A percentile compares a stretch with the other conserved stretches of the same genome.
These are phyloP conservation scores for Oreochromis aureus DNA, from an alignment of 2,113 vertebrate genomes.

Conservation along the genomic window DNA sequence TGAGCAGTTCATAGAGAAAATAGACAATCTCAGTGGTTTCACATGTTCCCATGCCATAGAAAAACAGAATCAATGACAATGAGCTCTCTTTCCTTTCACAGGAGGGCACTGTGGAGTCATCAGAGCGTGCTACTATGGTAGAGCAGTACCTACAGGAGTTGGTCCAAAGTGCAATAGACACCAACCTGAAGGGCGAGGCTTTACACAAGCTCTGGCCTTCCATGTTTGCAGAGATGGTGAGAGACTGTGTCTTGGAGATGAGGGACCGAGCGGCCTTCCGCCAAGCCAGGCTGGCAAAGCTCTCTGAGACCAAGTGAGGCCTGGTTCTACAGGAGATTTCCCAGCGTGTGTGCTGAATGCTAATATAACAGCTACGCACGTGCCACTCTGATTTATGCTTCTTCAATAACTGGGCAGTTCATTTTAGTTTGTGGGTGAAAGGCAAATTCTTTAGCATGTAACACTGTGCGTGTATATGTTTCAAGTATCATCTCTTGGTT, in stretches of 20 bases:
- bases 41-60: background rate
- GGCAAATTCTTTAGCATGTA: no score
- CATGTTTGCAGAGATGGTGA: slow-evolving; percentile 91
- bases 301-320: slow-evolving; percentile 68
- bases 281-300: slow-evolving; percentile 81
- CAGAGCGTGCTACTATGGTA: slow-evolving; percentile 54
- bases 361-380: no score
- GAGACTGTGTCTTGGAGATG: slow-evolving; percentile 89
- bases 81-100: slow-evolving; percentile 16
- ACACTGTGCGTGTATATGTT: no score
- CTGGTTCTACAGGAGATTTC: no score
- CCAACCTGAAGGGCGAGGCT: slow-evolving; percentile 85
- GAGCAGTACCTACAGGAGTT: slow-evolving; percentile 81
- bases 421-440: no score
- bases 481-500: no score
- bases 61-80: background rate
- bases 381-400: no score
- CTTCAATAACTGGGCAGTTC: no score
- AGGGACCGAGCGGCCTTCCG: slow-evolving; percentile 80
- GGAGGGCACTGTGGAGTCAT: slow-evolving; percentile 56
- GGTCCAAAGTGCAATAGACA: slow-evolving; percentile 82
- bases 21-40: rapidly evolving
- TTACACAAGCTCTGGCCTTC: slow-evolving; percentile 96
- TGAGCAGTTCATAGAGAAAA: background rate
- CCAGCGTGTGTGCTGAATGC: no score